These are phyloP conservation scores for Agrotis segetum DNA, from an alignment of 2,888 invertebrate genomes.

Conservation along the genomic window DNA sequence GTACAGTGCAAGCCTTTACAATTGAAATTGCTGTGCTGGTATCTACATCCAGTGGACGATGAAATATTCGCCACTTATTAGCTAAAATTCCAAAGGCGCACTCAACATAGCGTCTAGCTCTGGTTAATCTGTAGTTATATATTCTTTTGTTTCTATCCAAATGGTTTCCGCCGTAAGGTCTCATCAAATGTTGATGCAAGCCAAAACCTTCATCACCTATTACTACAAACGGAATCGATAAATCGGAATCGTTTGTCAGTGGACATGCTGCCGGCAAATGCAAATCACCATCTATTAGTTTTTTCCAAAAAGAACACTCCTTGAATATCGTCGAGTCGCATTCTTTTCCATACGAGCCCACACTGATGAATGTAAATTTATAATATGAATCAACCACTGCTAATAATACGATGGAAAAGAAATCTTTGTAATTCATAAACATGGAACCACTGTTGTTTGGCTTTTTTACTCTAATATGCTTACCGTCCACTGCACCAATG, in stretches of 20 bases:
- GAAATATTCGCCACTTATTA: slow-evolving; percentile 17
- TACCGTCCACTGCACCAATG: no score
- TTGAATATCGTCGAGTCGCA: slow-evolving; percentile 1
- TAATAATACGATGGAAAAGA: no score
- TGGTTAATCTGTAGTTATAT: slow-evolving; percentile 5
- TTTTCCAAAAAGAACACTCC: slow-evolving; percentile 1
- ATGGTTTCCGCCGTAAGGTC: slow-evolving; percentile 20
- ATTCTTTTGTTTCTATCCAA: slow-evolving; percentile 2
- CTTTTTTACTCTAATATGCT: no score
- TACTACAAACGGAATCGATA: slow-evolving; percentile 10
- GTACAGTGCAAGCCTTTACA: slow-evolving; percentile 10
- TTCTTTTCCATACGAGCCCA: not conserved
- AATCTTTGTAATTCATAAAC: no score
- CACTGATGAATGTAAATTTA: no score
- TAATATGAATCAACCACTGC: no score
- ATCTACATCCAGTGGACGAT: slow-evolving; percentile 19
- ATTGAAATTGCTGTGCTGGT: slow-evolving; percentile 15
- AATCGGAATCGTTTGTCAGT: not conserved
- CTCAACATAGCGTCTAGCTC: no score
- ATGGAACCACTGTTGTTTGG: no score
- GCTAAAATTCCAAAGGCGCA: slow-evolving; percentile 31
- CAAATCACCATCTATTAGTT: slow-evolving; percentile 30
- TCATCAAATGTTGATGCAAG: slow-evolving; percentile 12
- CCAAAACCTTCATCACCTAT: slow-evolving; percentile 14
- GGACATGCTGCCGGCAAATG: slow-evolving; percentile 4